phyloP scores from a whole-genome alignment of 2,888 invertebrate species.

The Keiferia lycopersicella region DNA sequence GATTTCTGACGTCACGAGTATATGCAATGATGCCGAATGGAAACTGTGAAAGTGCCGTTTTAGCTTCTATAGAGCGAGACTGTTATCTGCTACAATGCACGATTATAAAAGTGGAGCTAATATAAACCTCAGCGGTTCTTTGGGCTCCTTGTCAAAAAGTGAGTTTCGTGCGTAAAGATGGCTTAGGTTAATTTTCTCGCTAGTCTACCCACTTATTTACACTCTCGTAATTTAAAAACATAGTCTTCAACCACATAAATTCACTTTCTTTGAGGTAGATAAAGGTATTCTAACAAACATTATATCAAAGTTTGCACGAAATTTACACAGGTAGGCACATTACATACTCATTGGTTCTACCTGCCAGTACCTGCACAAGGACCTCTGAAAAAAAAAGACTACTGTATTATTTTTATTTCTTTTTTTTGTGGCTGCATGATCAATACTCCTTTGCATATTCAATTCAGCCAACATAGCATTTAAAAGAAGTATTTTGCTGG shows the following conservation, averaged over 20 bases:
- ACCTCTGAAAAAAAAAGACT: too few relatives aligned
- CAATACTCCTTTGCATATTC: neutral
- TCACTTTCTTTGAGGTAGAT: too few relatives aligned
- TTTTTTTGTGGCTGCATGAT: neutral
- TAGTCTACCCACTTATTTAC: neutral
- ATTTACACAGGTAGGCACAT: too few relatives aligned
- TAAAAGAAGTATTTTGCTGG: too few relatives aligned
- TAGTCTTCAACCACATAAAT: too few relatives aligned
- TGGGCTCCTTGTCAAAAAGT: constrained; percentile 75
- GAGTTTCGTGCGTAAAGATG: constrained; percentile 51
- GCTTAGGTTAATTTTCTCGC: neutral
- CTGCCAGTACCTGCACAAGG: neutral
- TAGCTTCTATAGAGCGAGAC: constrained; percentile 64
- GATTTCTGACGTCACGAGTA: constrained; percentile 73
- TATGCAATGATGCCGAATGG: constrained; percentile 75
- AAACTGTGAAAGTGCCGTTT: constrained; percentile 74
- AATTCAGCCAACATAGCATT: neutral
- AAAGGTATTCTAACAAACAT: too few relatives aligned
- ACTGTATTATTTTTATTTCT: too few relatives aligned
- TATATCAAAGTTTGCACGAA: too few relatives aligned
- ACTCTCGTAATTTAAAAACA: neutral
- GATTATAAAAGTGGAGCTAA: constrained; percentile 75
- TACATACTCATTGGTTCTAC: neutral
- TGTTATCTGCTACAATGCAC: constrained; percentile 73
- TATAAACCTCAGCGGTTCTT: constrained; percentile 72